phyloP scores from a whole-genome alignment of 2,888 invertebrate genomes.

The Cephus spinipes region DNA sequence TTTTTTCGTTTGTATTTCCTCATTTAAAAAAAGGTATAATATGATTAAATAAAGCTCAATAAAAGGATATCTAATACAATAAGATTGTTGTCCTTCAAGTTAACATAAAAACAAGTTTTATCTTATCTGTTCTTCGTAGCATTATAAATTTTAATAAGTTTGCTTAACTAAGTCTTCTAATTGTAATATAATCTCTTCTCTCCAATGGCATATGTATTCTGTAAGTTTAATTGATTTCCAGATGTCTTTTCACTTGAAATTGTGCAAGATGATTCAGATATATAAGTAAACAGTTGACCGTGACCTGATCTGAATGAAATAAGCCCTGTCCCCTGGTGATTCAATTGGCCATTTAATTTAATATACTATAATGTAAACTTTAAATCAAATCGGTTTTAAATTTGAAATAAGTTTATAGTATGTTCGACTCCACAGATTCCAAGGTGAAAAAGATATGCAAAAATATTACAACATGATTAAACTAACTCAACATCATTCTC shows the following conservation, averaged over 20 bases:
- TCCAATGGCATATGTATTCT: background rate
- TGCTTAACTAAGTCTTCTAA: background rate
- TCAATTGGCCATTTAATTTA: background rate
- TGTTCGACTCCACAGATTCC: background rate
- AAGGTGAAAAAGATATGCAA: slow-evolving; percentile 4
- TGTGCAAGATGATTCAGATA: slow-evolving; percentile 28
- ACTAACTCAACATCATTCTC: background rate
- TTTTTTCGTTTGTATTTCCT: background rate
- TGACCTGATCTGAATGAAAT: slow-evolving; percentile 31
- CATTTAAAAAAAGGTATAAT: background rate
- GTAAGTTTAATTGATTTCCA: slow-evolving; percentile 22
- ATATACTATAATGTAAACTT: background rate
- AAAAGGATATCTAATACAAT: background rate
- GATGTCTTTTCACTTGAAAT: slow-evolving; percentile 30
- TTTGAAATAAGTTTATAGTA: background rate
- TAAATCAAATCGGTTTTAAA: no score
- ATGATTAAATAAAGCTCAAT: background rate
- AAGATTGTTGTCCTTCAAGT: background rate
- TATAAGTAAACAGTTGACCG: slow-evolving; percentile 27
- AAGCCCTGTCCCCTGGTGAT: background rate
- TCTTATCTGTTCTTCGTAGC: background rate
- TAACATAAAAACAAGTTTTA: background rate
- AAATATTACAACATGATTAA: background rate
- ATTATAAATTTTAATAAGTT: background rate
- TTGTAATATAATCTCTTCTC: background rate